Conservation (phyloP, 1,140 invertebrate genomes). For the Bombus difficillimus region DNA sequence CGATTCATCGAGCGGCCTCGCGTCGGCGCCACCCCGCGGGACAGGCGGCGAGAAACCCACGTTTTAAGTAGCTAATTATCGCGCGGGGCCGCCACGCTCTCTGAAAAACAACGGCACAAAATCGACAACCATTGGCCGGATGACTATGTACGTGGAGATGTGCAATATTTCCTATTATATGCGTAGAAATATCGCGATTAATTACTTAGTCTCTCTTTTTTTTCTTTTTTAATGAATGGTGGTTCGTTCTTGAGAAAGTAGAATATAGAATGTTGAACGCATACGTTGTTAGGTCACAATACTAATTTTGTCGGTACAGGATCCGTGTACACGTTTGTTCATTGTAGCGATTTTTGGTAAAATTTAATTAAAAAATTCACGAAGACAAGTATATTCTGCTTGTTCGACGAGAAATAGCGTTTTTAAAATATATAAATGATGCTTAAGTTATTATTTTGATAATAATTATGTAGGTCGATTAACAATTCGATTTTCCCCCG, state of each 20-base stretch:
- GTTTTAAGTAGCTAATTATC: slow-evolving; percentile 54
- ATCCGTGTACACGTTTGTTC: too few relatives aligned
- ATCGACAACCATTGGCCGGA: neutral
- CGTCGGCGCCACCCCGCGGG: slow-evolving; percentile 25
- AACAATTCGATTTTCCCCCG: too few relatives aligned
- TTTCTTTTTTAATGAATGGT: neutral
- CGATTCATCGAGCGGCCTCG: slow-evolving; percentile 42
- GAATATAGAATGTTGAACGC: neutral
- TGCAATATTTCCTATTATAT: too few relatives aligned
- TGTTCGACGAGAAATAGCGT: too few relatives aligned
- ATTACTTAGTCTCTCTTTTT: too few relatives aligned
- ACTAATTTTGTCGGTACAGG: neutral
- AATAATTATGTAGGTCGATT: too few relatives aligned
- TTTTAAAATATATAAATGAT: too few relatives aligned
- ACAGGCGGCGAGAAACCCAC: slow-evolving; percentile 35
- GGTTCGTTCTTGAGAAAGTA: neutral
- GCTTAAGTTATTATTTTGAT: too few relatives aligned
- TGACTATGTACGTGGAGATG: neutral
- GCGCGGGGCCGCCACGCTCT: neutral
- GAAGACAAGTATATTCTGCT: too few relatives aligned
- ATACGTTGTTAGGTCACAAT: neutral
- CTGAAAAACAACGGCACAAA: neutral
- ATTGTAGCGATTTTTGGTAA: too few relatives aligned
- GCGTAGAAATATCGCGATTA: too few relatives aligned
- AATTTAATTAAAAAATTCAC: too few relatives aligned